phyloP scores from a whole-genome alignment of 2,113 vertebrate genomes.

The Siniperca knerii region DNA sequence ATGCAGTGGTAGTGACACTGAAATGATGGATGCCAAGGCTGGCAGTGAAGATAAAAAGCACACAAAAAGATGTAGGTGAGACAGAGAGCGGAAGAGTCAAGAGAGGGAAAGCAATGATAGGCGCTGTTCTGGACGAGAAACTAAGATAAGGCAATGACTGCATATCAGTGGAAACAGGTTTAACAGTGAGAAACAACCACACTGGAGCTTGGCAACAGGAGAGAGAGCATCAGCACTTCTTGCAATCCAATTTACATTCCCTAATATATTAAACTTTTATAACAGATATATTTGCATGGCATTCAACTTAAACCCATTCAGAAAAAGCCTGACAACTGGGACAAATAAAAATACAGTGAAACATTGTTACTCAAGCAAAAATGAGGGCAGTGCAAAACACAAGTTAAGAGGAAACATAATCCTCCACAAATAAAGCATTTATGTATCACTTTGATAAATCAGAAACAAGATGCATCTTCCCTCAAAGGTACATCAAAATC shows the following conservation, averaged over 20 bases:
- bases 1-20: conserved; percentile 23
- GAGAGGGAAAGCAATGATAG: conserved; percentile 47
- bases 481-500: conserved; percentile 18
- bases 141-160: conserved; percentile 59
- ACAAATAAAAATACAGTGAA: not conserved
- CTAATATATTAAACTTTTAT: not conserved
- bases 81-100: conserved; percentile 30
- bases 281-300: not conserved
- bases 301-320: not conserved
- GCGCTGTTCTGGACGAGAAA: conserved; percentile 47
- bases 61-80: conserved; percentile 56
- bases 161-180: conserved; percentile 65
- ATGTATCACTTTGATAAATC: conserved; percentile 4
- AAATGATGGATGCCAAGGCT: conserved; percentile 65
- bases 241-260: not conserved
- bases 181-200: conserved; percentile 42
- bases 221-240: not conserved
- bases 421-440: not conserved
- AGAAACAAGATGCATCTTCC: not conserved
- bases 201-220: conserved; percentile 20
- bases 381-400: not conserved
- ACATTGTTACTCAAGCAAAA: not conserved
- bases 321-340: not conserved
- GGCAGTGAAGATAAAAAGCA: conserved; percentile 63
- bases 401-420: not conserved